Evolutionary conservation across 2,888 invertebrate genomes (phyloP), one percentile per base, ranked within the genome.

Genomic region (Lasioglossum calceatum): DNA sequence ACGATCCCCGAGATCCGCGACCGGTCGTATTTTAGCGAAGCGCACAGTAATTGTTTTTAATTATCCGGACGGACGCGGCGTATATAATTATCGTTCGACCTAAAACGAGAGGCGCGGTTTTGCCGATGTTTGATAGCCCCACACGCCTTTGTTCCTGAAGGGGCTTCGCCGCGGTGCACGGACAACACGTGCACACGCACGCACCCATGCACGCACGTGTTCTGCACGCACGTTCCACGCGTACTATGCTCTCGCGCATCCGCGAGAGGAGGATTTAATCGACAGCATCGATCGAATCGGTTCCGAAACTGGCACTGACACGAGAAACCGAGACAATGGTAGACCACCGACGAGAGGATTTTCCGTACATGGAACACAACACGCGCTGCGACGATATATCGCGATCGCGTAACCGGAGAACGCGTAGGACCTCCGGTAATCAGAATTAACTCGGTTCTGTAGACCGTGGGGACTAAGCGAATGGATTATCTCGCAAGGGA

Each of bases 21-120:
- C 58, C 72, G 79, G 16, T 82, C 85, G 79, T 73, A 50, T 76
- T 87, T 81, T 77, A 88, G 79, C 91, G 85, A 77, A 74, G 89
- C 86, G 80, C 84, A 86, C 87, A 81, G 89, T 92, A 92, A 93
- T 93, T 91, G 92, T 91, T 93, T 93, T 92, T 93, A 93, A 93
- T 93, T 93, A 93, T 83, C 90, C 82, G 84, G 88, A 87, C 84
- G 84, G 88, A 82, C 92, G 90, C 90, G 89, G 90, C 89, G 91
- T 92, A 89, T 93, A 87, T 93, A 92, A 93, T 93, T 92, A 92
- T 91, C 88, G 80, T 74, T 88, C 86, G 87, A 85, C 89, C 88
- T 87, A 89, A 88, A 92, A 91, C 85, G 89, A 88, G 90, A 91
- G 87, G 89, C 77, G 87, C 91, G 90, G 87, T 77, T 67, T 82